A percentile compares a stretch with the other conserved stretches of the same genome.
Conservation (phyloP, 2,113 vertebrate genomes). For the Myotis lucifugus region DNA sequence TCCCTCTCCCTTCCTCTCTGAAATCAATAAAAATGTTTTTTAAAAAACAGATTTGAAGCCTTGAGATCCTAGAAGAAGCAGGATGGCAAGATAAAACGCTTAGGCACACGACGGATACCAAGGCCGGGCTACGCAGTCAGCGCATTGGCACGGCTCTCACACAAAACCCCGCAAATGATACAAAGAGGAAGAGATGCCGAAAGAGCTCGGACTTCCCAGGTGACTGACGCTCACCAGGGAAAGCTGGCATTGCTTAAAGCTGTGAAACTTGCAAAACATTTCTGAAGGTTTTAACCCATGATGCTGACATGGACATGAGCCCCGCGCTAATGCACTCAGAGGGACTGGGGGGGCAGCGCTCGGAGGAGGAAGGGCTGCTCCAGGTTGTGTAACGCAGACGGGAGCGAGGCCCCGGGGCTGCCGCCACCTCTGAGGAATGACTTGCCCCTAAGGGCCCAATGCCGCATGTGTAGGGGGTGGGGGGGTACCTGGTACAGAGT, state of each 20-base stretch:
- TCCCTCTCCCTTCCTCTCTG: no score
- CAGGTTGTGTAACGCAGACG: no score
- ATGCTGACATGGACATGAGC: rapidly evolving
- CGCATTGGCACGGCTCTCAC: neutral
- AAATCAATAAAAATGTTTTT: no score
- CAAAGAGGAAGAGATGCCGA: neutral
- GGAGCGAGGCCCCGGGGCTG: no score
- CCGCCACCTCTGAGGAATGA: neutral
- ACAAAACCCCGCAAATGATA: neutral
- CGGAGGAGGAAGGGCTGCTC: no score
- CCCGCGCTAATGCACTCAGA: rapidly evolving
- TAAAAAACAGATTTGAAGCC: no score
- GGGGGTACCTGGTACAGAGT: neutral
- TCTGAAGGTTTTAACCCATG: neutral
- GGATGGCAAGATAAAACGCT: no score
- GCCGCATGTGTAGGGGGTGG: no score
- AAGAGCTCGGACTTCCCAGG: neutral
- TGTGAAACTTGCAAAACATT: neutral
- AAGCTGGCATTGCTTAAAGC: neutral
- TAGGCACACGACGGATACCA: neutral
- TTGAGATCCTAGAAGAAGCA: neutral
- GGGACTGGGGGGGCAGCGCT: neutral
- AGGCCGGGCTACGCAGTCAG: neutral
- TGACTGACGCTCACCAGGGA: neutral
- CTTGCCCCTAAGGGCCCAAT: no score